Percentiles rank a stretch among this genome's conserved stretches.
Conservation (phyloP, 2,888 invertebrate species). For the Dendrolimus pini region DNA sequence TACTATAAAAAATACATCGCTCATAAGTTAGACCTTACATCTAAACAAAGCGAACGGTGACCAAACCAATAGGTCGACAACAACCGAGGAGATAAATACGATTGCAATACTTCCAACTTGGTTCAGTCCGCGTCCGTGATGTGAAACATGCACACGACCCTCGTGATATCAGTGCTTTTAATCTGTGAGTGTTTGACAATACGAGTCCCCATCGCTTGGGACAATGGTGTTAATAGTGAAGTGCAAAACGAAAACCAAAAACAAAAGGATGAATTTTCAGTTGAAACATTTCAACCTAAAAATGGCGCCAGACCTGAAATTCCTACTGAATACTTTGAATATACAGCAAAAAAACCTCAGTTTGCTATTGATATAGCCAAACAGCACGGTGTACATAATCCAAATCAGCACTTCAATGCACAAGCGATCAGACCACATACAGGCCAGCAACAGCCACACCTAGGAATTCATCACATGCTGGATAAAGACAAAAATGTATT, state of each 20-base stretch:
- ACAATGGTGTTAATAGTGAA: constrained; percentile 44
- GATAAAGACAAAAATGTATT: constrained; percentile 31
- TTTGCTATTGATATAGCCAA: constrained; percentile 55
- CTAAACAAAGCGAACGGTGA: constrained; percentile 53
- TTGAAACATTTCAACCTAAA: constrained; percentile 24
- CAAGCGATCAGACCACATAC: constrained; percentile 49
- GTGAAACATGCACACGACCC: constrained; percentile 56
- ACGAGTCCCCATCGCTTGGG: constrained; percentile 56
- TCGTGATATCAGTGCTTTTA: constrained; percentile 41
- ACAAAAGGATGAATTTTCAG: constrained; percentile 24
- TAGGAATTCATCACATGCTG: constrained; percentile 51
- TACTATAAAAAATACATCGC: neutral
- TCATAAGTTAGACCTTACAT: constrained; percentile 25
- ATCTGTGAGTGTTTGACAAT: constrained; percentile 43
- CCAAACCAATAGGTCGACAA: constrained; percentile 58
- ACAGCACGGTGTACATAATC: constrained; percentile 56
- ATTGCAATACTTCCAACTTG: constrained; percentile 43
- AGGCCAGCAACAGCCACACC: constrained; percentile 32
- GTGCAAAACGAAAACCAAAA: constrained; percentile 30
- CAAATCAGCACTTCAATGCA: constrained; percentile 48
- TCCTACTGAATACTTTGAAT: constrained; percentile 54
- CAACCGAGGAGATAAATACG: constrained; percentile 73
- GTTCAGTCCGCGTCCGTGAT: constrained; percentile 69
- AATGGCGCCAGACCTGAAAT: constrained; percentile 24
- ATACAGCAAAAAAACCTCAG: constrained; percentile 58